Percentiles rank a stretch among this genome's conserved stretches.
phyloP scores from a whole-genome alignment of 2,797 vertebrate species.

The Etheostoma nigrum region DNA sequence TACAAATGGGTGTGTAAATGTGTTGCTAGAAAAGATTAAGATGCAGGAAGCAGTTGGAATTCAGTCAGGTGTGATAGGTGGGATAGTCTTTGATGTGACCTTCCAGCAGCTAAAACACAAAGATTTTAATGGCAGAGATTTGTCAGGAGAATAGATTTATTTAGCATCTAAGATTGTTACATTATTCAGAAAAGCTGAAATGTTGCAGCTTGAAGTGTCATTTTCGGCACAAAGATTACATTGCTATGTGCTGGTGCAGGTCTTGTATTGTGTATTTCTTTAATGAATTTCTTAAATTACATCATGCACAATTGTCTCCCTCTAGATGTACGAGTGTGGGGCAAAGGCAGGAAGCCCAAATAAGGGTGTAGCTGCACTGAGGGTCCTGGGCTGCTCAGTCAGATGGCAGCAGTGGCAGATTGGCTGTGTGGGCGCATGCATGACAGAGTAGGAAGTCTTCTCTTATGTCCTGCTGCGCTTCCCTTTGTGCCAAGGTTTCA shows the following conservation, averaged over 20 bases:
- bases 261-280: neutral
- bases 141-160: neutral
- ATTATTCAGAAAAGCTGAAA: too few species aligned
- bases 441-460: constrained; percentile 73
- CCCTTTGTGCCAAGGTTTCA: constrained; percentile 62
- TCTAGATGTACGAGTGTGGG: constrained; percentile 1
- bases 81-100: constrained; percentile 9
- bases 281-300: neutral
- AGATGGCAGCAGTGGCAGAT: constrained; percentile 76
- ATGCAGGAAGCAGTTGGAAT: constrained; percentile 14
- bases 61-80: constrained; percentile 6
- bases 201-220: neutral
- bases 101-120: constrained; percentile 8
- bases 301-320: neutral
- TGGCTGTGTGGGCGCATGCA: constrained; percentile 79
- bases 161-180: neutral
- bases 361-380: constrained; percentile 29
- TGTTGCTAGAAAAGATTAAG: constrained; percentile 25
- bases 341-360: constrained; percentile 42
- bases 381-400: constrained; percentile 48
- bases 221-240: constrained; percentile 5
- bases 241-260: neutral
- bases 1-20: constrained; percentile 45
- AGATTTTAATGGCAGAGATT: neutral
- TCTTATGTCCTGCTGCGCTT: constrained; percentile 66